Percentiles rank a stretch among this genome's conserved stretches.
phyloP scores from a whole-genome alignment of 2,113 vertebrate species.

The Psettodes erumei region DNA sequence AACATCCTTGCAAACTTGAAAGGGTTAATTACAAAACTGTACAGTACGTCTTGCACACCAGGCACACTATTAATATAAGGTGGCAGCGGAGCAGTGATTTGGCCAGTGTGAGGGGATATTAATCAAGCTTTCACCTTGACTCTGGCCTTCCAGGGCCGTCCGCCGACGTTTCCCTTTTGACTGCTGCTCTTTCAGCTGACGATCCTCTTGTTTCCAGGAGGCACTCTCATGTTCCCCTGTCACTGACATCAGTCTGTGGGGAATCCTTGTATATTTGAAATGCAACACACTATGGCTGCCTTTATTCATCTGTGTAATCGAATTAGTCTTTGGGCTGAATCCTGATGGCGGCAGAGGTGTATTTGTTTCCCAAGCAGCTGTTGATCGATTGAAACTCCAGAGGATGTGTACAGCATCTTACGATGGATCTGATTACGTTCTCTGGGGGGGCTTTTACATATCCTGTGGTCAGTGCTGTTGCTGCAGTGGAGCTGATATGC shows the following conservation, averaged over 20 bases:
- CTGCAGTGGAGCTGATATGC: conserved; percentile 46
- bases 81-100: conserved; percentile 43
- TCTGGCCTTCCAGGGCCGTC: conserved; percentile 36
- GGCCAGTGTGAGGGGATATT: conserved; percentile 49
- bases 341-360: conserved; percentile 43
- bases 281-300: conserved; percentile 21
- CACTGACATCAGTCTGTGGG: conserved; percentile 30
- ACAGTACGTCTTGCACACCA: conserved; percentile 21
- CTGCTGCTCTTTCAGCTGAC: conserved; percentile 30
- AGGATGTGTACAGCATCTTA: conserved; percentile 40
- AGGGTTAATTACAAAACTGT: conserved; percentile 51
- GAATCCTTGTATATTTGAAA: conserved; percentile 32
- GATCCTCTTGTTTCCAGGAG: conserved; percentile 26
- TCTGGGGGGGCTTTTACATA: conserved; percentile 28
- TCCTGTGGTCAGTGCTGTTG: conserved; percentile 45
- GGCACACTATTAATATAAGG: conserved; percentile 40
- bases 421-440: conserved; percentile 39
- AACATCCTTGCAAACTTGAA: conserved; percentile 20
- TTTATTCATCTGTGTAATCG: conserved; percentile 47
- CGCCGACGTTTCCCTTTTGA: conserved; percentile 36
- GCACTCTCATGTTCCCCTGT: conserved; percentile 8
- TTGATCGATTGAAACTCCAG: conserved; percentile 49
- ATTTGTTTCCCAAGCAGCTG: conserved; percentile 34
- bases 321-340: conserved; percentile 44
- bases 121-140: conserved; percentile 74